phyloP scores from a whole-genome alignment of 2,888 invertebrate genomes.

The Polymixis flavicincta region DNA sequence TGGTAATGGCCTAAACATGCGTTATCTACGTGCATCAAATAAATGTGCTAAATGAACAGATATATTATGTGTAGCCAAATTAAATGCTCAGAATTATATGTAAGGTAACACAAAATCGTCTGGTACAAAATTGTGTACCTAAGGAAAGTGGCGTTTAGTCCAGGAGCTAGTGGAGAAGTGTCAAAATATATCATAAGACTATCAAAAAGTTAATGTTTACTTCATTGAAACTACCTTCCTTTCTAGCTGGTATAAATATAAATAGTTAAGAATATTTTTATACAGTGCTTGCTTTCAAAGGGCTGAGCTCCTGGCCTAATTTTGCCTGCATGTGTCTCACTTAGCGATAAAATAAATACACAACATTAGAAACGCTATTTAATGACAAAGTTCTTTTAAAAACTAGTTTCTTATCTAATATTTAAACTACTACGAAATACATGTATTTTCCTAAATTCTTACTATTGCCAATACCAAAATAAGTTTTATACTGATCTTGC shows the following conservation, averaged over 20 bases:
- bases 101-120: constrained; percentile 59
- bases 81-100: constrained; percentile 64
- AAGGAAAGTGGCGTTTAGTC: constrained; percentile 56
- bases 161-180: constrained; percentile 52
- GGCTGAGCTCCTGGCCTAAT: constrained; percentile 61
- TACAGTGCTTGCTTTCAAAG: constrained; percentile 28
- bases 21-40: constrained; percentile 39
- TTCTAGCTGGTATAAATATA: constrained; percentile 42
- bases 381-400: neutral
- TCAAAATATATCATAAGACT: constrained; percentile 32
- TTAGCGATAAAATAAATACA: constrained; percentile 43
- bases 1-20: constrained; percentile 19
- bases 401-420: neutral
- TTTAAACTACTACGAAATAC: neutral
- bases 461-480: neutral
- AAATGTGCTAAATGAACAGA: constrained; percentile 35
- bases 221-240: neutral
- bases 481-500: neutral
- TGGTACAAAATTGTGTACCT: constrained; percentile 70
- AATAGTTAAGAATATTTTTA: constrained; percentile 50
- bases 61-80: constrained; percentile 62
- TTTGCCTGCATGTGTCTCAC: constrained; percentile 42
- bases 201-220: constrained; percentile 9
- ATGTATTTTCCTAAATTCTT: neutral
- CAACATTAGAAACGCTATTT: neutral